Base-by-base conservation (phyloP, 2,113 vertebrate genomes). In the Calyptomena viridis region DNA sequence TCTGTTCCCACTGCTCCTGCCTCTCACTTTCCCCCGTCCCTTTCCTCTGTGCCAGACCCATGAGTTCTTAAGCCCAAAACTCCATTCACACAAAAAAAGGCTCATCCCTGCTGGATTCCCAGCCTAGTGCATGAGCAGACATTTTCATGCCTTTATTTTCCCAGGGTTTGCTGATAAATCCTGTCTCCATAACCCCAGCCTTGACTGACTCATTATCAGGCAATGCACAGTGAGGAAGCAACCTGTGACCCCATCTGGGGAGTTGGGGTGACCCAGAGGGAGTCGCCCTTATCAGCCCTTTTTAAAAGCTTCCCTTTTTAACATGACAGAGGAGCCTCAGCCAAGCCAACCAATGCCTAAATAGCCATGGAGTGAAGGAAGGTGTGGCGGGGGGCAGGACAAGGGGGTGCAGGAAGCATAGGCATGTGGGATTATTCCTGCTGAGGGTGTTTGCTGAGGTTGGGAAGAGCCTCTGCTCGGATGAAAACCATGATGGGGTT, bases 111-210 rank as follows among this genome's bases (percentile, higher is more conserved):
- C 31, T 2, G 0, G 11, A 11, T 31, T 42, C 33, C 56, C 78
- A 58, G 50, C 25, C 59, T 35, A 28, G 3, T 4, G 25, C 2
- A 11, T 0, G 2, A 79, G 49, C 53, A 35, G 83, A 28, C 1
- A 3, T 73, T 42, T 50, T 11, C 67, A 37, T 1, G 23, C 2
- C 91, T 69, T 46, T 18, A 7, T 94, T 95, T 96, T 95, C 94
- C 92, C 78, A 96, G 87, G 52, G 8, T 19, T 59, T 74, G 82
- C 93, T 88, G 95, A 96, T 96, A 93, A 97, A 77, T 67, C 5
- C 84, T 68, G 79, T 88, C 95, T 96, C 96, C 69, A 2, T 55
- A 14, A 16, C 4, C 15, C 71, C 21, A 0, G 74, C 67, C 31
- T 15, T 16, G 82, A 80, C 11, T 52, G 82, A 11, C 90, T 77